phyloP scores from a whole-genome alignment of 2,888 invertebrate species.

The Cryptocephalus primarius region DNA sequence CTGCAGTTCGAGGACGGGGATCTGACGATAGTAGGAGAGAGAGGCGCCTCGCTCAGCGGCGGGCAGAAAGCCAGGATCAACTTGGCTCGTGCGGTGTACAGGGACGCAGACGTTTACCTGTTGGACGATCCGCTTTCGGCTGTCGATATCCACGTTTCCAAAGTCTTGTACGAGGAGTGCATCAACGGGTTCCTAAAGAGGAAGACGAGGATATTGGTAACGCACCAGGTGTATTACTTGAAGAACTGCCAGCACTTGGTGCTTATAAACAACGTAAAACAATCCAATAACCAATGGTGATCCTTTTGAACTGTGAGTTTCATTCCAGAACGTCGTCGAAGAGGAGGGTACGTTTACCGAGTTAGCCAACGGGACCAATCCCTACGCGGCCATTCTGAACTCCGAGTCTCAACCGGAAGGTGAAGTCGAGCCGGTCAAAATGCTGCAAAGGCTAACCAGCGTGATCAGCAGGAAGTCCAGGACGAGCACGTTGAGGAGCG shows the following conservation, averaged over 20 bases:
- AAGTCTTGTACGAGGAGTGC: conserved; percentile 73
- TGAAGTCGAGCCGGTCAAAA: conserved; percentile 13
- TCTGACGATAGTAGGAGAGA: conserved; percentile 63
- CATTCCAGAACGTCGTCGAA: conserved; percentile 36
- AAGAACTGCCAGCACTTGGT: conserved; percentile 48
- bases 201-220: conserved; percentile 60
- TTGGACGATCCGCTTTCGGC: conserved; percentile 84
- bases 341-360: conserved; percentile 38
- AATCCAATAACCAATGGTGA: not conserved
- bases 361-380: conserved; percentile 36
- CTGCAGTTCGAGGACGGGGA: conserved; percentile 63
- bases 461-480: conserved; percentile 2
- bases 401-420: conserved; percentile 25
- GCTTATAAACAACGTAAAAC: conserved; percentile 46
- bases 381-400: conserved; percentile 40
- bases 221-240: conserved; percentile 57
- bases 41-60: conserved; percentile 59
- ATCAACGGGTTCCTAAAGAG: conserved; percentile 48
- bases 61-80: conserved; percentile 82
- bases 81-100: conserved; percentile 72
- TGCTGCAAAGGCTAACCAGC: conserved; percentile 21
- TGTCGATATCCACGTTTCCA: conserved; percentile 76
- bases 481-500: conserved; percentile 2
- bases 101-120: conserved; percentile 71
- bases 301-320: not conserved